These are phyloP conservation scores for Oopsacas minuta DNA, from an alignment of 37 sponge, comb jelly and placozoan species.

Conservation along the genomic window DNA sequence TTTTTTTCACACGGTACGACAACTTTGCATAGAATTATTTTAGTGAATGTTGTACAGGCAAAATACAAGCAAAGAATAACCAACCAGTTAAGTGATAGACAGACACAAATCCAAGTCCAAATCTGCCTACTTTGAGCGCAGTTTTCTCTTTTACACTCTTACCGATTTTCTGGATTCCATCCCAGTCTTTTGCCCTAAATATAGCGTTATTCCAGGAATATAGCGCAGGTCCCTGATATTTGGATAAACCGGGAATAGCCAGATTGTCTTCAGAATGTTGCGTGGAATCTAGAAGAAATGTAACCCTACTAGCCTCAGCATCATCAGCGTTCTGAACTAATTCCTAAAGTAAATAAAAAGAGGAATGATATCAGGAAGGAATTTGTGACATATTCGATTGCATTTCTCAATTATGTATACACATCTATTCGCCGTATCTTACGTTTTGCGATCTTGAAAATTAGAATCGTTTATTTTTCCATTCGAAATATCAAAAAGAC, in stretches of 20 bases:
- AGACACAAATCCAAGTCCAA: slow-evolving; percentile 72
- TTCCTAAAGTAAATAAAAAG: slow-evolving; percentile 49
- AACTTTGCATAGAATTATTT: too few relatives aligned
- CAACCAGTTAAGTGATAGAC: slow-evolving; percentile 50
- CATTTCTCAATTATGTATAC: too few relatives aligned
- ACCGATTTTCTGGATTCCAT: slow-evolving; percentile 50
- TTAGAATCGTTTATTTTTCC: too few relatives aligned
- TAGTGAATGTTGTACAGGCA: not conserved
- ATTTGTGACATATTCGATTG: too few relatives aligned
- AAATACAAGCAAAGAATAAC: not conserved
- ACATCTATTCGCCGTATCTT: too few relatives aligned
- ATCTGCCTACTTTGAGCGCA: slow-evolving; percentile 60
- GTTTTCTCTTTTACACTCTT: slow-evolving; percentile 47
- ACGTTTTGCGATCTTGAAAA: too few relatives aligned
- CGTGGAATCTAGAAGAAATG: slow-evolving; percentile 61
- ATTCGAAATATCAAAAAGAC: too few relatives aligned
- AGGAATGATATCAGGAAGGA: too few relatives aligned
- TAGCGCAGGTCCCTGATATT: slow-evolving; percentile 76
- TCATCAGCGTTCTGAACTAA: slow-evolving; percentile 85
- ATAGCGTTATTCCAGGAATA: slow-evolving; percentile 45
- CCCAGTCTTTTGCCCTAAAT: slow-evolving; percentile 52
- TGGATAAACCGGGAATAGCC: slow-evolving; percentile 26
- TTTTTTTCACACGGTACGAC: too few relatives aligned
- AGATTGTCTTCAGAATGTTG: not conserved
- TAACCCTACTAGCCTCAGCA: slow-evolving; percentile 52